phyloP scores from a whole-genome alignment of 2,797 vertebrate species.

The Coracias cyanogaster region DNA sequence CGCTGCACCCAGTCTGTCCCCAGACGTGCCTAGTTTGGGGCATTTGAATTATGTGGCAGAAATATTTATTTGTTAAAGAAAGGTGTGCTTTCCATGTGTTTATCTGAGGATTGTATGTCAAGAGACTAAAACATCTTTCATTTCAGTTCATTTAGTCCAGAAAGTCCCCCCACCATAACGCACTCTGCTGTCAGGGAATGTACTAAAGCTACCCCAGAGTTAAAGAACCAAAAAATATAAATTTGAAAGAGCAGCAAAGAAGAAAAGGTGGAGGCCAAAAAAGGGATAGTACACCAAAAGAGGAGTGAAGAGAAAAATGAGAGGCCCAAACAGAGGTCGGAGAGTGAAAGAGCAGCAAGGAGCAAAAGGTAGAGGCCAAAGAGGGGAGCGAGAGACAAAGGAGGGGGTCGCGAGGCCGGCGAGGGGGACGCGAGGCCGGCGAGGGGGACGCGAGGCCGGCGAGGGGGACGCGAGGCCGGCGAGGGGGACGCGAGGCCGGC shows the following conservation, averaged over 20 bases:
- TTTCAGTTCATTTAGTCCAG: slow-evolving; percentile 40
- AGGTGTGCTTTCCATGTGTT: neutral
- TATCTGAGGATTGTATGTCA: neutral
- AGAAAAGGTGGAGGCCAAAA: too few species aligned
- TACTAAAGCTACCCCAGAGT: neutral
- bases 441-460: too few species aligned
- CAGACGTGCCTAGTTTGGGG: neutral
- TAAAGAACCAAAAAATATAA: slow-evolving; percentile 19
- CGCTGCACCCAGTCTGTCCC: neutral
- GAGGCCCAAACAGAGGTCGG: too few species aligned
- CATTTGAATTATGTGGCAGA: neutral
- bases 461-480: too few species aligned
- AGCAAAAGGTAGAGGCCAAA: too few species aligned
- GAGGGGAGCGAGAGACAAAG: too few species aligned
- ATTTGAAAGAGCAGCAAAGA: slow-evolving; percentile 62
- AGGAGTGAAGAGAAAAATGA: too few species aligned
- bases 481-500: too few species aligned
- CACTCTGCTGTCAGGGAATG: slow-evolving; percentile 38
- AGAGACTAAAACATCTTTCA: slow-evolving; percentile 27
- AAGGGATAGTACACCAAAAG: too few species aligned
- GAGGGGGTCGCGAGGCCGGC: too few species aligned
- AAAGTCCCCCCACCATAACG: slow-evolving; percentile 10
- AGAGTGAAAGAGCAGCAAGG: too few species aligned
- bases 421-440: too few species aligned
- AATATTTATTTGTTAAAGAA: neutral